Evolutionary conservation across 2,797 vertebrate genomes (phyloP).

Genomic region (Crenuchus spilurus): DNA sequence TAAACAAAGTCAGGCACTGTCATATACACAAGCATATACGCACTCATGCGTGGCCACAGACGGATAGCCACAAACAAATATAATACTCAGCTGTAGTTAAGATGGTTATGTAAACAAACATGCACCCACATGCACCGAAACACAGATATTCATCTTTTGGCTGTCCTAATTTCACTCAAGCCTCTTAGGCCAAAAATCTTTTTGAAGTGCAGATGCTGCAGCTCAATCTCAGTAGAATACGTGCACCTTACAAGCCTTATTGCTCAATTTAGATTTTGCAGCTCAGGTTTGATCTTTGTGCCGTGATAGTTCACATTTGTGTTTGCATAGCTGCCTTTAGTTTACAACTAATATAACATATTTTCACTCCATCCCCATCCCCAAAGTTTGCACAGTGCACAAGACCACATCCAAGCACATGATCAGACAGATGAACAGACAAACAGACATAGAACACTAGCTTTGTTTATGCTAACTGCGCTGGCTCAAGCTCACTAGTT

Average conservation of each 20-base stretch:
- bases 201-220: slow-evolving; percentile 3
- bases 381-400: no score
- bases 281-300: background rate
- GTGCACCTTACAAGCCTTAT: background rate
- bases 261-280: background rate
- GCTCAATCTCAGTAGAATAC: background rate
- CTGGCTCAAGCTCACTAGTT: no score
- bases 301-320: background rate
- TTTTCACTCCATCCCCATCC: no score
- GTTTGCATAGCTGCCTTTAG: no score
- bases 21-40: slow-evolving; percentile 33
- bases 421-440: no score
- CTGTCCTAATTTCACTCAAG: slow-evolving; percentile 23
- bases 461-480: no score
- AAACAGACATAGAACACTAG: no score
- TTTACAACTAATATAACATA: no score
- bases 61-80: slow-evolving; percentile 18
- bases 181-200: background rate
- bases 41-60: background rate
- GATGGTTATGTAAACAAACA: background rate
- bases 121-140: background rate
- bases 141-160: background rate
- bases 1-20: slow-evolving; percentile 24
- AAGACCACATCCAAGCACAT: no score
- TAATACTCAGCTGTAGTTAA: slow-evolving; percentile 16